Evolutionary conservation across 2,797 vertebrate species (phyloP), one percentile per base, ranked within the genome.

Genomic region (Gallinago solitaria): DNA sequence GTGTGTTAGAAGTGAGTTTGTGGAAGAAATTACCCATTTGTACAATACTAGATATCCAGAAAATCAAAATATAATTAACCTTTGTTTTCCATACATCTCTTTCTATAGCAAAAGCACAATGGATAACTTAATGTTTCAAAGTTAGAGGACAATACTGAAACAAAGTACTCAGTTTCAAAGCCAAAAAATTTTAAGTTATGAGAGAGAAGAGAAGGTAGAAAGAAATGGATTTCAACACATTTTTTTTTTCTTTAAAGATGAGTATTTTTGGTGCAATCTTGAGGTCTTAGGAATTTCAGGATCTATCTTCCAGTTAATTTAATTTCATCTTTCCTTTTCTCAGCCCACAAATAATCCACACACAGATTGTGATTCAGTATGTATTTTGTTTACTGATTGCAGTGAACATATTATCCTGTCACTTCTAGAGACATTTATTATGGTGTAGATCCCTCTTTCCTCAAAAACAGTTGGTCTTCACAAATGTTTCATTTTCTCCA

Each of bases 191-290:
- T 83, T 90, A 93, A 96, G 28, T 57, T 85, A 84, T 89, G 56
- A 76, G 50, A 91, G 56, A 76, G 50, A 91, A 94, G 53, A 75
- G 92, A 92, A 90, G 18, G 45, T 69, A 90, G 70, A 85, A 94
- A 90, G 35, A 59, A 90, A 83, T 2, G 0, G 1, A 57, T 85
- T 86, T 90, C 24, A 74, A 33, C 78, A 65, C 16, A 18, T 74
- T 82, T 70, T 80, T 70, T 80, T 3, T 60, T 89, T 77, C 64
- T 69, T 69, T 65, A 77, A 68, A 28, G 32, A 48, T 41, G 19
- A 6, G 2, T 53, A 32, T 57, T 61, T n/a, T 60, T 33, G 4
- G 18, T 79, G 27, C 5, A 57, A 1, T 54, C 28, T 20, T 71
- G 15, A 57, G 28, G 17, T 51, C 24, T 75, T 30, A 59, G 16